Conservation (phyloP, 2,797 vertebrate species). For the Gadopsis bispinosus region DNA sequence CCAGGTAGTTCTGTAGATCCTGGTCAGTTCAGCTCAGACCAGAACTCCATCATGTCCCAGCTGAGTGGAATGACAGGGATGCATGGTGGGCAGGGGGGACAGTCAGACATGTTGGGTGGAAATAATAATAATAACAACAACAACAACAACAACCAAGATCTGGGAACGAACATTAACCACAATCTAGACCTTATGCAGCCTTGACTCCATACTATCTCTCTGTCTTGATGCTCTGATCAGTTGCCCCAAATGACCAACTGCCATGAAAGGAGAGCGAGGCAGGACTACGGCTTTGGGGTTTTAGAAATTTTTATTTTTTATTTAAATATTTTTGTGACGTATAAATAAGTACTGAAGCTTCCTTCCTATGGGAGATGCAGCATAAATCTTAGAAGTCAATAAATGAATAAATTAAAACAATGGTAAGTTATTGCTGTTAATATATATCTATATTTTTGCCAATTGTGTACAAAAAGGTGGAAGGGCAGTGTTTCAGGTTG, state of each 20-base stretch:
- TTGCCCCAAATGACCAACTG: slow-evolving; percentile 75
- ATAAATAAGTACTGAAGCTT: slow-evolving; percentile 86
- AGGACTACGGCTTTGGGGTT: slow-evolving; percentile 73
- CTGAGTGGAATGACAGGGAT: slow-evolving; percentile 93
- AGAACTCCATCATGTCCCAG: slow-evolving; percentile 97
- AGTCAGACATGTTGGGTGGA: slow-evolving; percentile 89
- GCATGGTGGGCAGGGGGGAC: slow-evolving; percentile 89
- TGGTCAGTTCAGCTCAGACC: slow-evolving; percentile 93
- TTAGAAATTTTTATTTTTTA: slow-evolving; percentile 89
- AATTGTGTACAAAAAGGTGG: slow-evolving; percentile 87
- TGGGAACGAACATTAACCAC: slow-evolving; percentile 90
- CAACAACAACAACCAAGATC: slow-evolving; percentile 89
- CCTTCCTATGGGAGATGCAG: slow-evolving; percentile 90
- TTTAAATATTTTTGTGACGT: slow-evolving; percentile 97
- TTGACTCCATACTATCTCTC: slow-evolving; percentile 71
- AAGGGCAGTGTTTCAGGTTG: slow-evolving; percentile 83
- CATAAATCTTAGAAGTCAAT: slow-evolving; percentile 87
- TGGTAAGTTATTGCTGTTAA: slow-evolving; percentile 91
- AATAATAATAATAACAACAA: slow-evolving; percentile 78
- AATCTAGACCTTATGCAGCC: slow-evolving; percentile 96
- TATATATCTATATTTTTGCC: slow-evolving; percentile 89
- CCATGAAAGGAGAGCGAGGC: slow-evolving; percentile 57
- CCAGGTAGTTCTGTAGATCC: slow-evolving; percentile 90
- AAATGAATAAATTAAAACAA: slow-evolving; percentile 89
- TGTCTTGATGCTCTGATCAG: slow-evolving; percentile 66